Evolutionary conservation across 2,113 vertebrate genomes (phyloP).

Genomic region (Edolisoma coerulescens): DNA sequence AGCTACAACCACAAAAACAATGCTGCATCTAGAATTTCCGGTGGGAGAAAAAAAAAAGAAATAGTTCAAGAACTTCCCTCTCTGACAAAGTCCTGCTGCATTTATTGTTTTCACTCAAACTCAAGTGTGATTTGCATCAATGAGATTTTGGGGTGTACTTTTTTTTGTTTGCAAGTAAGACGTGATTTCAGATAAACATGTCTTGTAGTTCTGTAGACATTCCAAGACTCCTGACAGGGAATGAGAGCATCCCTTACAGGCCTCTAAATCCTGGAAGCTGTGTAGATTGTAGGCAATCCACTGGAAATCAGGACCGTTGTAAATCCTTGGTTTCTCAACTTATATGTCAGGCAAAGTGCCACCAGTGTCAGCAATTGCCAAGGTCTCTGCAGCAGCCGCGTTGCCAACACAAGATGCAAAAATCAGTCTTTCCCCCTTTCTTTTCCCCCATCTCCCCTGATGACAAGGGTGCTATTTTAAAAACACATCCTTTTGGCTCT

Average conservation of each 20-base stretch:
- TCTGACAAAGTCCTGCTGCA: not conserved
- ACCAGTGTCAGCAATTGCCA: not conserved
- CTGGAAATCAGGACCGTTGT: not conserved
- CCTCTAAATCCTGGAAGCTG: not conserved
- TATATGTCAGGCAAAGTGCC: not conserved
- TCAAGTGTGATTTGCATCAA: not conserved
- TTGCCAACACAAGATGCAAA: not conserved
- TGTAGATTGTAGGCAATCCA: not conserved
- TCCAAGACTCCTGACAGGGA: not conserved
- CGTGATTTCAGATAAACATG: not conserved
- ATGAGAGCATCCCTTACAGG: not conserved
- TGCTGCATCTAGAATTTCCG: conserved; percentile 13
- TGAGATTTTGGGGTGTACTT: not conserved
- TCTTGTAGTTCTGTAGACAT: not conserved
- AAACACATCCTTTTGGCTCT: not conserved
- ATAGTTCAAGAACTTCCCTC: not conserved
- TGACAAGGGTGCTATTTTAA: not conserved
- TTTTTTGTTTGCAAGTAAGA: not conserved
- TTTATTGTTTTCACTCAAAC: not conserved
- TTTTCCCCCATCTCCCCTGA: not conserved
- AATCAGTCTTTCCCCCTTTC: not conserved
- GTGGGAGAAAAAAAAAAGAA: not conserved
- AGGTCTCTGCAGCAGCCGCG: not conserved
- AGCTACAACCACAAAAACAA: not conserved
- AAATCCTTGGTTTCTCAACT: not conserved